A percentile compares a stretch with the other conserved stretches of the same genome.
Conservation (phyloP, 1,140 invertebrate genomes). For the Diorhabda sublineata region DNA sequence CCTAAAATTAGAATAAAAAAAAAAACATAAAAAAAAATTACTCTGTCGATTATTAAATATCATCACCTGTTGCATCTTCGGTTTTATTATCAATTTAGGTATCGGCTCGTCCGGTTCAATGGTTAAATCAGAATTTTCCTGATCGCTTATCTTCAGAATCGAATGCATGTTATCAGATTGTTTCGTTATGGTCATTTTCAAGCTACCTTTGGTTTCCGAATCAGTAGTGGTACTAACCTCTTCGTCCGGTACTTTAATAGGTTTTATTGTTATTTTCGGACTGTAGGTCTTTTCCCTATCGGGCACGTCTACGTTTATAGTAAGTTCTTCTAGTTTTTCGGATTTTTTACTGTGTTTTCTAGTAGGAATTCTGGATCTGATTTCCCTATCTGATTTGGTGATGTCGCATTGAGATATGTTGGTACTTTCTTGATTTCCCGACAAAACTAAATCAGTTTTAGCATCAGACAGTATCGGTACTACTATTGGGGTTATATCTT, state of each 20-base stretch:
- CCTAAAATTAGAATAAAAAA: not conserved
- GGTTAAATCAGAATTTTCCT: slow-evolving; percentile 36
- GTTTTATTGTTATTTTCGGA: slow-evolving; percentile 45
- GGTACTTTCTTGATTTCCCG: too few species aligned
- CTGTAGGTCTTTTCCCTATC: slow-evolving; percentile 36
- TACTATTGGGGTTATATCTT: too few species aligned
- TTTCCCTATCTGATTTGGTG: too few species aligned
- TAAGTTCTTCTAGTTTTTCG: slow-evolving; percentile 19
- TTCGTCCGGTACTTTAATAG: slow-evolving; percentile 33
- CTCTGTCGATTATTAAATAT: not conserved
- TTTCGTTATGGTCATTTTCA: slow-evolving; percentile 45
- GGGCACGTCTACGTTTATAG: slow-evolving; percentile 30
- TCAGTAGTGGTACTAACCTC: slow-evolving; percentile 32
- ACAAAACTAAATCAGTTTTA: too few species aligned
- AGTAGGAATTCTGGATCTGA: not conserved
- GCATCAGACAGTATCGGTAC: too few species aligned
- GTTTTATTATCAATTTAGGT: slow-evolving; percentile 44
- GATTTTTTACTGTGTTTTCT: slow-evolving; percentile 14
- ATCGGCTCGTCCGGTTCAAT: slow-evolving; percentile 22
- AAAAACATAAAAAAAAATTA: not conserved
- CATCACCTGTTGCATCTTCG: slow-evolving; percentile 30
- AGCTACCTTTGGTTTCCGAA: slow-evolving; percentile 30
- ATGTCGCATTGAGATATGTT: too few species aligned
- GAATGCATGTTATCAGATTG: slow-evolving; percentile 43
- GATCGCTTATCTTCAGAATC: slow-evolving; percentile 42